Evolutionary conservation across 2,113 vertebrate species (phyloP).

Genomic region (Acrocephalus kingi): DNA sequence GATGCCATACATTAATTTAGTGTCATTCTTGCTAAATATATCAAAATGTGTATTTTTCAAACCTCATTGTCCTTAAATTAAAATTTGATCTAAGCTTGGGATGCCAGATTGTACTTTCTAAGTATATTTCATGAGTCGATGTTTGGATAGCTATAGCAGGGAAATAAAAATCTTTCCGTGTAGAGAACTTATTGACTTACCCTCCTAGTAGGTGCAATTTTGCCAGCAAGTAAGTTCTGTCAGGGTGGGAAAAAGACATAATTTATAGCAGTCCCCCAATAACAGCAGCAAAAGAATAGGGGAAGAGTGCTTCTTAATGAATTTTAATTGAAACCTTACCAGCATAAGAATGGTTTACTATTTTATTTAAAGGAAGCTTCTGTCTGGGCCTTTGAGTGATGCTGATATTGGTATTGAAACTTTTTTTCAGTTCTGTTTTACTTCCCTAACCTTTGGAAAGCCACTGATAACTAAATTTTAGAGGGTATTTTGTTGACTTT

Average conservation of each 20-base stretch:
- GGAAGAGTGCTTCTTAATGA: background rate
- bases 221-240: background rate
- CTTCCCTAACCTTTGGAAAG: background rate
- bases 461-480: background rate
- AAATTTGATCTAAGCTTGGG: background rate
- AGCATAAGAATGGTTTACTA: background rate
- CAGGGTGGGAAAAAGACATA: background rate
- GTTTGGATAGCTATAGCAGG: background rate
- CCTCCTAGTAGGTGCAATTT: background rate
- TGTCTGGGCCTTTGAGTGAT: background rate
- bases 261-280: background rate
- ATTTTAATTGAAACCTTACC: background rate
- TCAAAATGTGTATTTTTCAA: background rate
- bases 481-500: background rate
- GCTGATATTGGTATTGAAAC: background rate
- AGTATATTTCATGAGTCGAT: background rate
- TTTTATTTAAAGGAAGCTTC: background rate
- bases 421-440: background rate
- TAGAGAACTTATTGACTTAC: background rate
- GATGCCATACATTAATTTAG: background rate
- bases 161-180: background rate
- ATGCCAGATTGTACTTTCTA: background rate
- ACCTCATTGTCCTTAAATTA: background rate
- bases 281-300: background rate
- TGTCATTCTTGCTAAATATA: background rate